These are phyloP conservation scores for Oncorhynchus tshawytscha DNA, from an alignment of 2,113 vertebrate species.

Conservation along the genomic window DNA sequence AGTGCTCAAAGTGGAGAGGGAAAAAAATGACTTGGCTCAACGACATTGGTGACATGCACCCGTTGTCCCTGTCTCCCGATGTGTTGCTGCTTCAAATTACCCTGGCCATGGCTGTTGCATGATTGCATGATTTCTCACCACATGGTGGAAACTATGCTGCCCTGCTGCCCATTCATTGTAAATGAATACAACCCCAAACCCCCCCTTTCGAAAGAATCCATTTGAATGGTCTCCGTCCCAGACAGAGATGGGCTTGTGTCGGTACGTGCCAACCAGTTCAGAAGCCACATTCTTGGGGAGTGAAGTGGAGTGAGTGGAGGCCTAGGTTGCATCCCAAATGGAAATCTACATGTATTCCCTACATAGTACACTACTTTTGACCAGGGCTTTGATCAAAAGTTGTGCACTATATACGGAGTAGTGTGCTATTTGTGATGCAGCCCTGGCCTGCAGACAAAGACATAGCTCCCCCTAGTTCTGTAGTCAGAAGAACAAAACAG, in stretches of 20 bases:
- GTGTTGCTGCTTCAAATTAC: conserved; percentile 30
- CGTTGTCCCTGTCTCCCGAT: not conserved
- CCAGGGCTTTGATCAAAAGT: too few species aligned
- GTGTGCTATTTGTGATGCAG: not conserved
- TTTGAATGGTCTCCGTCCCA: conserved; percentile 40
- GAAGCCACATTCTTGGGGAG: conserved; percentile 58
- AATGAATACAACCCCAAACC: too few species aligned
- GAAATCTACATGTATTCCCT: too few species aligned
- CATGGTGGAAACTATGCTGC: not conserved
- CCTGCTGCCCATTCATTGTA: not conserved
- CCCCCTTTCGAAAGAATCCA: conserved; percentile 1
- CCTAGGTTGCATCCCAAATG: not conserved
- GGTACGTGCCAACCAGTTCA: conserved; percentile 63
- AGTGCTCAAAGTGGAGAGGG: conserved; percentile 23
- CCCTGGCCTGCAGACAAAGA: too few species aligned
- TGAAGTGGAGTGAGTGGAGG: conserved; percentile 52
- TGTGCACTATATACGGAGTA: too few species aligned
- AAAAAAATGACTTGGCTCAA: conserved; percentile 21
- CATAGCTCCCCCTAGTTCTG: too few species aligned
- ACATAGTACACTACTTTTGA: too few species aligned
- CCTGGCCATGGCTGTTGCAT: not conserved
- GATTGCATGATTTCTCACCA: conserved; percentile 24
- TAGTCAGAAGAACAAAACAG: not conserved
- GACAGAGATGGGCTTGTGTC: conserved; percentile 62
- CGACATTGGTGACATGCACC: conserved; percentile 14